Evolutionary conservation across 2,113 vertebrate genomes (phyloP).

Genomic region (Neomonachus schauinslandi): DNA sequence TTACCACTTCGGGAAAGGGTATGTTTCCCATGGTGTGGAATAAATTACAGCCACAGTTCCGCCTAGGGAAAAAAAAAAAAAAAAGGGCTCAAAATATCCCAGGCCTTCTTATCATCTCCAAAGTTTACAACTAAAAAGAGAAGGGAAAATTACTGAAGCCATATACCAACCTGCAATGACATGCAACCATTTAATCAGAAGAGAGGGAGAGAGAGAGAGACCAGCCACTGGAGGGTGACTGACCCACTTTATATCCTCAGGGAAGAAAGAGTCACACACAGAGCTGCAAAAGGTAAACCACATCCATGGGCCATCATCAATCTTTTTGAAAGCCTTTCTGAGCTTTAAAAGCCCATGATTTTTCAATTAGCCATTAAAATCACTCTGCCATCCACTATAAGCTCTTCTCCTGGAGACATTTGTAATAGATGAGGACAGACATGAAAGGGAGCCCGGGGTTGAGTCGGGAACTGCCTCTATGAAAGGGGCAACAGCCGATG

Average conservation of each 20-base stretch:
- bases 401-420: neutral
- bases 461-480: neutral
- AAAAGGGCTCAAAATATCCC: neutral
- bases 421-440: conserved; percentile 12
- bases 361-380: conserved; percentile 63
- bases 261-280: neutral
- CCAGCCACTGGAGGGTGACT: neutral
- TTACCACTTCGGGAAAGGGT: neutral
- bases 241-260: neutral
- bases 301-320: neutral
- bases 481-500: conserved; percentile 11
- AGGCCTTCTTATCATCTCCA: neutral
- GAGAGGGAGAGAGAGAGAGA: neutral
- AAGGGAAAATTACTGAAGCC: neutral
- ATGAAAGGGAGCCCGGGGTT: neutral
- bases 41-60: neutral
- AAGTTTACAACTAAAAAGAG: neutral
- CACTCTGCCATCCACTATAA: neutral
- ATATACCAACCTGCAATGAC: neutral
- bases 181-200: neutral
- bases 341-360: conserved; percentile 53
- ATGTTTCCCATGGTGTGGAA: neutral
- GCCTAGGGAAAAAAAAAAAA: neutral
- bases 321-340: conserved; percentile 58
- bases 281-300: neutral